Evolutionary conservation across 2,888 invertebrate genomes (phyloP), one percentile per base, ranked within the genome.

Genomic region (Drosophila dives): DNA sequence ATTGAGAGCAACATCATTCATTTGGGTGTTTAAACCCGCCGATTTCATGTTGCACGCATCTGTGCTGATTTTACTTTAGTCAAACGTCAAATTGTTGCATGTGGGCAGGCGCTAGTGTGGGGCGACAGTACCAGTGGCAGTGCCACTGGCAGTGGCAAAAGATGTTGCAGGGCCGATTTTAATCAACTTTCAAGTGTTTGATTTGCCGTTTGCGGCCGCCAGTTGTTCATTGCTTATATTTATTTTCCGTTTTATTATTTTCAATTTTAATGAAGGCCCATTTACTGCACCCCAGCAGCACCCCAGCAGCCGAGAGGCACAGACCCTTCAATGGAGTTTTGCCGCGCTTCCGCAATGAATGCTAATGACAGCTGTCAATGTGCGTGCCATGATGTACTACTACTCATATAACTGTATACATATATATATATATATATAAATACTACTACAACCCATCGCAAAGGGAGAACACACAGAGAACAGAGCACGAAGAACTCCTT

Each of bases 311-410:
- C 55, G 26, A 29, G 15, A 23, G 56, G 17, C 42, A 32, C 32
- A 40, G 69, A 40, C 75, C 68, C 77, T 79, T 80, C 77, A 74
- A 77, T 81, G 70, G 72, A 45, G 68, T 75, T 77, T 64, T 60
- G 80, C 89, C 78, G 86, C 89, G 64, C 87, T 89, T 87, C 90
- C 88, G 85, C 81, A 82, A 77, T 86, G 86, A 90, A 82, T 88
- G 87, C 81, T 86, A 86, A 86, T 84, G 89, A 90, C 89, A 89
- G 89, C 88, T 90, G 90, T 86, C 90, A 83, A 81, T 90, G 84
- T 84, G 84, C 78, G 81, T 85, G 81, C 87, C 83, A 72, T 79
- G 81, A 88, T 88, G 90, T 74, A 90, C 84, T 83, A 81, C 86
- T 68, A 49, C 29, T 45, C 33, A 61, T 45, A 33, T 55, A 45